These are phyloP conservation scores for Drosophila mauritiana DNA, from an alignment of 1,140 invertebrate genomes.

Conservation along the genomic window DNA sequence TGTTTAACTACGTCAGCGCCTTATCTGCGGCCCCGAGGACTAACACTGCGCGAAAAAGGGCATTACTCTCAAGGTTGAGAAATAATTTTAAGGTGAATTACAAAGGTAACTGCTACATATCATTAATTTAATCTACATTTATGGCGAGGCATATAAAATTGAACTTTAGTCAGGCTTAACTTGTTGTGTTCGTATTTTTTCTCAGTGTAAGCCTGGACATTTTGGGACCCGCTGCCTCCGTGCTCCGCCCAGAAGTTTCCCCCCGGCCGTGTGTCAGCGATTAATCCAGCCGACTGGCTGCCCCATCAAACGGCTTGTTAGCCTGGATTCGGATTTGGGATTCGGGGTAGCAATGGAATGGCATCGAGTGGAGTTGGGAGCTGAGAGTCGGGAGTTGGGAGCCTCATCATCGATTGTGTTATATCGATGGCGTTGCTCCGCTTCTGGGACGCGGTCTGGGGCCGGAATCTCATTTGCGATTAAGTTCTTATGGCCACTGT, in stretches of 20 bases:
- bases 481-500: conserved; percentile 80
- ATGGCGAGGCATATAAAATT: too few species aligned
- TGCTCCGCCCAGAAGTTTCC: conserved; percentile 22
- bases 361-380: too few species aligned
- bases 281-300: conserved; percentile 72
- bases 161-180: neutral
- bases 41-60: conserved; percentile 1
- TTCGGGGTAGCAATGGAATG: too few species aligned
- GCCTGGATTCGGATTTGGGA: conserved; percentile 32
- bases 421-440: conserved; percentile 80
- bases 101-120: too few species aligned
- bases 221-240: conserved; percentile 16
- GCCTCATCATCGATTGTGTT: conserved; percentile 81
- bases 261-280: conserved; percentile 74
- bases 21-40: conserved; percentile 56
- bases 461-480: conserved; percentile 77
- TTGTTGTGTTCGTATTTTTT: neutral
- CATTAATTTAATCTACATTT: too few species aligned
- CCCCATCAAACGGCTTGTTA: conserved; percentile 74
- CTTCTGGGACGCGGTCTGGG: conserved; percentile 18
- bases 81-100: too few species aligned
- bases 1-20: conserved; percentile 83
- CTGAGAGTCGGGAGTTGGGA: too few species aligned
- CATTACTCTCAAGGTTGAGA: neutral
- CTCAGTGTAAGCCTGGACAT: conserved; percentile 10